Conservation (phyloP, 2,888 invertebrate species). For the Torymus texanus region DNA sequence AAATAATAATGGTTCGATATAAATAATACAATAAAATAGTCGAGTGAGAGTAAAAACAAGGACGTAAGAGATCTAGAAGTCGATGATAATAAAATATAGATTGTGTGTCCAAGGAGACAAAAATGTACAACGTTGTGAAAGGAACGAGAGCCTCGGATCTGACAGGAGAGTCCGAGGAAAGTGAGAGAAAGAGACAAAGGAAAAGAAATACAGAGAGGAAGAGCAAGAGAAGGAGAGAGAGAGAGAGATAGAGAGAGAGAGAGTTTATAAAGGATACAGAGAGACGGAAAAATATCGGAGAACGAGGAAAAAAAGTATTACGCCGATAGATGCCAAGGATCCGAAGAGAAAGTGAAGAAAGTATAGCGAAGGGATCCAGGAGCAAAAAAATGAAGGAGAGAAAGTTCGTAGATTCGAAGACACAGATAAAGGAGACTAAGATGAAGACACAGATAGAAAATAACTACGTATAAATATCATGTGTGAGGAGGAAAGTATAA, state of each 20-base stretch:
- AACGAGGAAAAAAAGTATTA: conserved; percentile 47
- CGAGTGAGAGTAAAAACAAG: conserved; percentile 56
- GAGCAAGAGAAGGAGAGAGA: neutral
- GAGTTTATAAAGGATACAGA: conserved; percentile 25
- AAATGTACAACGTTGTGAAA: conserved; percentile 45
- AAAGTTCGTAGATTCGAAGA: conserved; percentile 1
- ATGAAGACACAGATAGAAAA: conserved; percentile 28
- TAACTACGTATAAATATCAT: conserved; percentile 22
- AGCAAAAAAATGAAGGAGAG: conserved; percentile 13
- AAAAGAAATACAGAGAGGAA: neutral
- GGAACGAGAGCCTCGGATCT: conserved; percentile 2
- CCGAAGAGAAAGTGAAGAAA: conserved; percentile 40
- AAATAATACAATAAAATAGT: conserved; percentile 54
- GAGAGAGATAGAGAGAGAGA: neutral
- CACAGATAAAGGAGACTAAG: conserved; percentile 32
- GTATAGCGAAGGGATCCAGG: conserved; percentile 11
- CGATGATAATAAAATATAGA: conserved; percentile 22
- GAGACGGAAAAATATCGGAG: neutral
- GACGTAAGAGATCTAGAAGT: conserved; percentile 53
- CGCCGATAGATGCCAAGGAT: conserved; percentile 15
- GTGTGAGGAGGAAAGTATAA: conserved; percentile 38
- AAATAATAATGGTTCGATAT: conserved; percentile 41
- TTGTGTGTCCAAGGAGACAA: conserved; percentile 20
- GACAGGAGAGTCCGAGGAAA: conserved; percentile 26
- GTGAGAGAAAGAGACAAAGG: conserved; percentile 19